Evolutionary conservation across 2,113 vertebrate genomes (phyloP), one percentile per base, ranked within the genome.

Genomic region (Misgurnus anguillicaudatus): DNA sequence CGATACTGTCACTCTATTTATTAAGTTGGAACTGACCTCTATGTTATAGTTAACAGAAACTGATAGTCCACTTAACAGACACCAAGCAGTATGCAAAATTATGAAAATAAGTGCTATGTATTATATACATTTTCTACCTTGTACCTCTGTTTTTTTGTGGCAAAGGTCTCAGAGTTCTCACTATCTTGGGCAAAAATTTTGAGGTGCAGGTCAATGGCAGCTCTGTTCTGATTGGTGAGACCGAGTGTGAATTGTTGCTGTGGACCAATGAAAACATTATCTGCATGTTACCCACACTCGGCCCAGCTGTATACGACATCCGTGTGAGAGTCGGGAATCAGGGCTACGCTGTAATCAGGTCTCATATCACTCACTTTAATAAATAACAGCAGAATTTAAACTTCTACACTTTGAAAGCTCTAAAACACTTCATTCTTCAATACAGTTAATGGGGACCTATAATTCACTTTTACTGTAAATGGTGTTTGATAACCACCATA

Each of bases 241-340:
- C 63, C 39, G 47, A 82, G 38, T 96, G 95, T 8, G 78, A 21
- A 1, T 21, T 87, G 3, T 61, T 90, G 72, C 77, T 84, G 13
- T 91, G 94, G 93, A 89, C 88, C 0, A 14, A 81, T 3, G 89
- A 85, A 0, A 84, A 79, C 17, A 89, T 96, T 82, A 91, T 58
- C 68, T 96, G 95, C 45, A 72, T 74, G 1, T 90, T 95, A 63
- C 95, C 95, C 1, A 70, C 41, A 55, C 87, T 94, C 71, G 83
- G 91, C 1, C 93, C 94, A 0, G 93, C 88, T 31, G 64, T 81
- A 24, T 85, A 95, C 73, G 36, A 64, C 9, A 84, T 95, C 81
- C 36, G 78, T 0, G 87, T 94, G 0, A 89, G 89, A 71, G 89
- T 95, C 9, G 90, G 87, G 78, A 93, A 92, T 73, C 88, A 87